Evolutionary conservation across 2,797 vertebrate genomes (phyloP).

Genomic region (Xyrichtys novacula): DNA sequence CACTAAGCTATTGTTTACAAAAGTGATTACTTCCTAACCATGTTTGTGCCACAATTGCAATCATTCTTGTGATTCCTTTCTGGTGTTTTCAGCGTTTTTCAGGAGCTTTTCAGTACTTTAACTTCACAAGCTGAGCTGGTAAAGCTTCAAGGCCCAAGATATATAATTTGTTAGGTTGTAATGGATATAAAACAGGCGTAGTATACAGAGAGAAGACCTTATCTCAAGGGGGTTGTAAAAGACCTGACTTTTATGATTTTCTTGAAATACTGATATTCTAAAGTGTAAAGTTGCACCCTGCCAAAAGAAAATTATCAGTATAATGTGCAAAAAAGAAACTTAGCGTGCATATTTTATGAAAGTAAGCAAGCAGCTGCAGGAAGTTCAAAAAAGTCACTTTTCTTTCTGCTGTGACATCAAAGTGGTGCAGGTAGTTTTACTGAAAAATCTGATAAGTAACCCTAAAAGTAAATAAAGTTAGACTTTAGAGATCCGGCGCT

Average conservation of each 20-base stretch:
- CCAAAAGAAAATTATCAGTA: neutral
- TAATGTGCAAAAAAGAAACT: conserved; percentile 4
- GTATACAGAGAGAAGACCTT: too few species aligned
- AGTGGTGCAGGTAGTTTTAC: conserved; percentile 66
- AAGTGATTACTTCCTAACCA: too few species aligned
- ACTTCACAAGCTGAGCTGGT: neutral
- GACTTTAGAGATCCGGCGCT: conserved; percentile 69
- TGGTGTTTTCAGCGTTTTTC: too few species aligned
- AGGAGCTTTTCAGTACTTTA: conserved; percentile 17
- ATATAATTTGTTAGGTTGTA: too few species aligned
- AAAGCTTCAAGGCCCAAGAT: conserved; percentile 1
- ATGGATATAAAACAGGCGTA: too few species aligned
- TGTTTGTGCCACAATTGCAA: neutral
- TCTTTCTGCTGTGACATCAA: conserved; percentile 60
- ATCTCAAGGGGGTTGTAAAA: too few species aligned
- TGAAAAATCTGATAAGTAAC: conserved; percentile 77
- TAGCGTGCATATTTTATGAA: conserved; percentile 62
- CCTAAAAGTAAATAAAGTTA: conserved; percentile 76
- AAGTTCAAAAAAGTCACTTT: conserved; percentile 32
- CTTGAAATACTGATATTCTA: too few species aligned
- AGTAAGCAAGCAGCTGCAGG: conserved; percentile 31
- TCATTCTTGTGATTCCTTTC: conserved; percentile 14
- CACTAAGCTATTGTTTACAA: too few species aligned
- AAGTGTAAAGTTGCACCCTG: conserved; percentile 8
- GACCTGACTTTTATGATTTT: too few species aligned